A percentile compares a stretch with the other conserved stretches of the same genome.
Evolutionary conservation across 2,113 vertebrate species (phyloP).

Genomic region (Megaptera novaeangliae): DNA sequence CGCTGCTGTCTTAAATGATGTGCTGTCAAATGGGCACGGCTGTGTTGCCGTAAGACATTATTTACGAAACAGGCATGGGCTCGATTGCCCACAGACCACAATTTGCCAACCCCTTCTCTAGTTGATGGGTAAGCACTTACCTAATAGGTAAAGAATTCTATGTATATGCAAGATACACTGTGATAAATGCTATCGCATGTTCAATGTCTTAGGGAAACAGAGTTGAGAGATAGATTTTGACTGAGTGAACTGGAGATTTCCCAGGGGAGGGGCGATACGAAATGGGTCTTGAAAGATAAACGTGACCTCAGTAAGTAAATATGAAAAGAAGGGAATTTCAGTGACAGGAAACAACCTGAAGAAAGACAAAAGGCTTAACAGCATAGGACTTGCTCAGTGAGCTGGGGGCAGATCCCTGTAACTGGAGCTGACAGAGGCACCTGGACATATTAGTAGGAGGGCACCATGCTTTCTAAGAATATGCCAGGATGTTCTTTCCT

Average conservation of each 20-base stretch:
- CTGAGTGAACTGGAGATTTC: slow-evolving; percentile 1
- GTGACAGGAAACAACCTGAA: not conserved
- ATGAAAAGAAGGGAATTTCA: not conserved
- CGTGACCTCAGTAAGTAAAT: slow-evolving; percentile 1
- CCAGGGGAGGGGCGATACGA: slow-evolving; percentile 1
- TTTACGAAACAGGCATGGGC: not conserved
- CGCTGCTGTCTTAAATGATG: not conserved
- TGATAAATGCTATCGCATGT: not conserved
- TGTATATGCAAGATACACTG: not conserved
- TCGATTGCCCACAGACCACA: not conserved
- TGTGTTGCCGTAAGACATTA: not conserved
- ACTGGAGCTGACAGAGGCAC: not conserved
- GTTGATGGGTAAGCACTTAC: not conserved
- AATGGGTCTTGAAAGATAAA: slow-evolving; percentile 44
- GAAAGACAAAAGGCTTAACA: slow-evolving; percentile 45
- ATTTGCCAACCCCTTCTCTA: not conserved
- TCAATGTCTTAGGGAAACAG: not conserved
- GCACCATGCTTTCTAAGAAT: not conserved
- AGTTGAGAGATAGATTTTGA: not conserved
- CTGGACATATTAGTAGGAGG: not conserved
- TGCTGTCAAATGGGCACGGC: not conserved
- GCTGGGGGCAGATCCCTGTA: not conserved
- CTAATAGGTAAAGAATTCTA: not conserved
- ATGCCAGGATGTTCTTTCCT: not conserved
- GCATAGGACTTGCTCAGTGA: not conserved